A percentile compares a stretch with the other conserved stretches of the same genome.
phyloP scores from a whole-genome alignment of 2,113 vertebrate species.

The Ageneiosus marmoratus region DNA sequence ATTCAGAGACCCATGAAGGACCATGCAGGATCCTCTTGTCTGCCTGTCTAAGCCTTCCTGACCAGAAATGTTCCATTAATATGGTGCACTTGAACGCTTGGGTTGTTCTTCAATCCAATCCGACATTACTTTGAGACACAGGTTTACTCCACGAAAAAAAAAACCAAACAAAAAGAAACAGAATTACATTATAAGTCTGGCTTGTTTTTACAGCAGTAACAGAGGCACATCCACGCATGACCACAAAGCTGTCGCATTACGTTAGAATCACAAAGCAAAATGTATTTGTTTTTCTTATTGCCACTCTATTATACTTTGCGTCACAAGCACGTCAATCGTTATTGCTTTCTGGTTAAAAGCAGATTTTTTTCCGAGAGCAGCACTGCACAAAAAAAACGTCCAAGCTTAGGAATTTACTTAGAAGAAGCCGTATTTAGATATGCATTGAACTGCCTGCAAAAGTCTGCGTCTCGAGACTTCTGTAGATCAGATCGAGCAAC shows the following conservation, averaged over 20 bases:
- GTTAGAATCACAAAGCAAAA: constrained; percentile 64
- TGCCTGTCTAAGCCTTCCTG: neutral
- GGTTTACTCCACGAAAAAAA: constrained; percentile 47
- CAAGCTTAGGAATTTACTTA: constrained; percentile 65
- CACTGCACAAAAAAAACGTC: constrained; percentile 61
- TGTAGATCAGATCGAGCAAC: constrained; percentile 51
- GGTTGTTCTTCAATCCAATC: constrained; percentile 3
- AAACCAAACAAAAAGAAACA: constrained; percentile 8
- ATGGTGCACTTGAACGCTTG: constrained; percentile 31
- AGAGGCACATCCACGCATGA: constrained; percentile 49
- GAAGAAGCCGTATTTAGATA: constrained; percentile 48
- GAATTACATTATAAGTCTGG: constrained; percentile 57
- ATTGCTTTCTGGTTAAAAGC: constrained; percentile 75
- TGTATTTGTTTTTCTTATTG: constrained; percentile 64
- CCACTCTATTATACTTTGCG: constrained; percentile 66
- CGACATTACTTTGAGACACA: constrained; percentile 22
- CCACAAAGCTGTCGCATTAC: constrained; percentile 60
- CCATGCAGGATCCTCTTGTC: neutral
- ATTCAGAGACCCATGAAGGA: neutral
- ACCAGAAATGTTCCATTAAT: neutral
- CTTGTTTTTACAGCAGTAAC: constrained; percentile 64
- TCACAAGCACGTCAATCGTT: constrained; percentile 67
- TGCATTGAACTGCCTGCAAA: constrained; percentile 38
- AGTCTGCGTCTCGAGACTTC: constrained; percentile 40
- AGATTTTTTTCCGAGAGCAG: constrained; percentile 45